These are phyloP conservation scores for Dicyrtoma fusca DNA, from an alignment of 2,888 invertebrate species.

Conservation along the genomic window DNA sequence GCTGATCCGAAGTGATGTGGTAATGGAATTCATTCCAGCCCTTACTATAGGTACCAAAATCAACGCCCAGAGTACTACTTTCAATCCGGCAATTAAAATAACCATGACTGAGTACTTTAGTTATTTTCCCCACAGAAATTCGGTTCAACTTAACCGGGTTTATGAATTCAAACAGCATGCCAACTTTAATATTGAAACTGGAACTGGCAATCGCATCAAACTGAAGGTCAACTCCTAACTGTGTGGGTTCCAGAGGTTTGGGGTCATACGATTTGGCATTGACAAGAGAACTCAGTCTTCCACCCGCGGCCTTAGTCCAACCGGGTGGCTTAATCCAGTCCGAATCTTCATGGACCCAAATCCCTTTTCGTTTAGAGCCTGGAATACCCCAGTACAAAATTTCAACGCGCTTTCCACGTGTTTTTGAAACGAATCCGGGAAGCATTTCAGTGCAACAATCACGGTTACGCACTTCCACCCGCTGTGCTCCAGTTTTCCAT, in stretches of 20 bases:
- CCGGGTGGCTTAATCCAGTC: background rate
- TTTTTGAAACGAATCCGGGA: too few relatives aligned
- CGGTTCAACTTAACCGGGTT: conserved; percentile 29
- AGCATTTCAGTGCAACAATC: too few relatives aligned
- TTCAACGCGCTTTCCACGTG: too few relatives aligned
- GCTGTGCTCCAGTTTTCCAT: too few relatives aligned
- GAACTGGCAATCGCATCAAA: background rate
- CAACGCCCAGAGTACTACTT: background rate
- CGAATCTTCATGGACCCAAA: conserved; percentile 6
- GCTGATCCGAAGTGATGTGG: conserved; percentile 12
- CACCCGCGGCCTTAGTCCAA: conserved; percentile 12
- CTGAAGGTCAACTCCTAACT: too few relatives aligned
- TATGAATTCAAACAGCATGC: conserved; percentile 40
- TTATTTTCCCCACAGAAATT: conserved; percentile 31
- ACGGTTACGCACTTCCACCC: too few relatives aligned
- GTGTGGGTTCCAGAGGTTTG: too few relatives aligned
- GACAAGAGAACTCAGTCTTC: background rate
- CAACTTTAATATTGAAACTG: background rate
- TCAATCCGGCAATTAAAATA: conserved; percentile 38
- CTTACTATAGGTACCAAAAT: background rate
- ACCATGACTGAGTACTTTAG: conserved; percentile 33
- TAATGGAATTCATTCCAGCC: conserved; percentile 14
- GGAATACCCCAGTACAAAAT: too few relatives aligned
- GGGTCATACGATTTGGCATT: background rate
- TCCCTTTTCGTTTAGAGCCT: too few relatives aligned